Percentiles rank a stretch among this genome's conserved stretches.
These are phyloP conservation scores for Pandion haliaetus DNA, from an alignment of 2,113 vertebrate species.

Conservation along the genomic window DNA sequence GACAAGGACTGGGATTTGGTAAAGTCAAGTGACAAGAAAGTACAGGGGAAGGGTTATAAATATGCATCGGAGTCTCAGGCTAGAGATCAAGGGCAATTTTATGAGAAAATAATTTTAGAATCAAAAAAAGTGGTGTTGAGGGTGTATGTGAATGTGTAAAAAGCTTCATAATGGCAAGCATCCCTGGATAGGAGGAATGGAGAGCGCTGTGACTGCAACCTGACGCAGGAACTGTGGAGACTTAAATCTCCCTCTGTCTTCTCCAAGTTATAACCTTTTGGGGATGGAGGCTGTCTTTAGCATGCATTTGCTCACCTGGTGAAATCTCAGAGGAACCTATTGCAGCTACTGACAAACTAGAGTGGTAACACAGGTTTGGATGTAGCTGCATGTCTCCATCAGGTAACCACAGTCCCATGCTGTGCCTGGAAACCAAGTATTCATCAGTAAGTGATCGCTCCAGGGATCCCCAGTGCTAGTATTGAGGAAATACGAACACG, in stretches of 20 bases:
- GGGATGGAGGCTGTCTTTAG: not conserved
- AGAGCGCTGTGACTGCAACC: not conserved
- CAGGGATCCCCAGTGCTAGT: not conserved
- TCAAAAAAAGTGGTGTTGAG: not conserved
- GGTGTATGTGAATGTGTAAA: not conserved
- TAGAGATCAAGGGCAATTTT: conserved; percentile 57
- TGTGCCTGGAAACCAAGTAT: not conserved
- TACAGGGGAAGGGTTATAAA: conserved; percentile 32
- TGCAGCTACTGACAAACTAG: not conserved
- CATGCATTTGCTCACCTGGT: not conserved
- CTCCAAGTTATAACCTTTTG: not conserved
- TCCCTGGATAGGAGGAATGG: not conserved
- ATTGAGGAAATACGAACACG: not conserved
- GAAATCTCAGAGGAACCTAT: not conserved
- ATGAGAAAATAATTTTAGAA: conserved; percentile 21
- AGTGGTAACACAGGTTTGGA: not conserved
- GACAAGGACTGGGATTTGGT: not conserved
- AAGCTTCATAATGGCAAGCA: not conserved
- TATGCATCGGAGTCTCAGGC: conserved; percentile 22
- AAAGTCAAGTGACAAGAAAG: conserved; percentile 42
- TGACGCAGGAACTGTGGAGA: not conserved
- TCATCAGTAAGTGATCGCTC: not conserved
- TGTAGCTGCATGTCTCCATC: not conserved
- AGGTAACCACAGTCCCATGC: not conserved
- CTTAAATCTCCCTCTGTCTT: not conserved